Conservation (phyloP, 2,888 invertebrate genomes). For the Scaptomyza parva region DNA sequence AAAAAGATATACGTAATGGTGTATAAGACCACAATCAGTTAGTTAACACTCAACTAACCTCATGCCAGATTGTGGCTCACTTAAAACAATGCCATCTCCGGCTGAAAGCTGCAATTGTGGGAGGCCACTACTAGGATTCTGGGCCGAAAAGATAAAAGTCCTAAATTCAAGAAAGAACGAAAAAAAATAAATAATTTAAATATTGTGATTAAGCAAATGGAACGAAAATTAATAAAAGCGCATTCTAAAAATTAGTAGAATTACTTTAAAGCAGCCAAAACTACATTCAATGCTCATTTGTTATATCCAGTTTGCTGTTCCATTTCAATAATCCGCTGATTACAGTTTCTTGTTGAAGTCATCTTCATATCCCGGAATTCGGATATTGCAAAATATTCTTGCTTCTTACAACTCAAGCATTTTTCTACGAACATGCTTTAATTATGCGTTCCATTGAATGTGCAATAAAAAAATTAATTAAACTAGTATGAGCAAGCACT, state of each 20-base stretch:
- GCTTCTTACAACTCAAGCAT: too few species aligned
- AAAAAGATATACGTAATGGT: conserved; percentile 1
- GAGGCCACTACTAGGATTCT: conserved; percentile 15
- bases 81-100: conserved; percentile 60
- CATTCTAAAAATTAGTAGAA: too few species aligned
- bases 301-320: conserved; percentile 13
- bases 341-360: too few species aligned
- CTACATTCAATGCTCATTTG: conserved; percentile 17
- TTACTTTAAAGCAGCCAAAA: conserved; percentile 5
- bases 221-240: too few species aligned
- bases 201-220: background rate
- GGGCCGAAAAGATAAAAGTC: conserved; percentile 29
- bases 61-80: conserved; percentile 34
- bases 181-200: background rate
- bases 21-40: conserved; percentile 7
- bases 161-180: conserved; percentile 35
- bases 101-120: conserved; percentile 52
- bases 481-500: too few species aligned
- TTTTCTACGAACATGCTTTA: background rate
- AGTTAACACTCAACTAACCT: conserved; percentile 43
- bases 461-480: too few species aligned
- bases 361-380: conserved; percentile 2
- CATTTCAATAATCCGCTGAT: conserved; percentile 14
- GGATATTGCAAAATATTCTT: background rate
- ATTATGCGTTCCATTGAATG: too few species aligned